Conservation (phyloP, 2,797 vertebrate species). For the Sebastes alutus region DNA sequence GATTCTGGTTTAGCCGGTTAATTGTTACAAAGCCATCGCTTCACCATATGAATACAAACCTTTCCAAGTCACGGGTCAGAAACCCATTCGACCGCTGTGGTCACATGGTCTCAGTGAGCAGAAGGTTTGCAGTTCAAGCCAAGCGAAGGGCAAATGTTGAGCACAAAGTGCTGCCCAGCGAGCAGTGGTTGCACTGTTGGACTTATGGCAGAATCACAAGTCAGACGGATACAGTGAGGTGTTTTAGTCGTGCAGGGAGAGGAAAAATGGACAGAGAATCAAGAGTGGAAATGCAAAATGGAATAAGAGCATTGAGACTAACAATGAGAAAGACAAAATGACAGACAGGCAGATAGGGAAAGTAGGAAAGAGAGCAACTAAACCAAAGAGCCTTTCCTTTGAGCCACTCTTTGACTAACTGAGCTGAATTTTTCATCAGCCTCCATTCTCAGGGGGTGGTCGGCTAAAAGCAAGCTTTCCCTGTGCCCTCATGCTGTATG, state of each 20-base stretch:
- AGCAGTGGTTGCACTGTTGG: slow-evolving; percentile 35
- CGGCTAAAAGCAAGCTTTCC: slow-evolving; percentile 40
- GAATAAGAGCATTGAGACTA: background rate
- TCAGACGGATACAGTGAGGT: background rate
- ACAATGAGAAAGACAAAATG: background rate
- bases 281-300: background rate
- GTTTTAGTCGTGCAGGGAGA: background rate
- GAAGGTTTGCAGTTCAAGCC: slow-evolving; percentile 54
- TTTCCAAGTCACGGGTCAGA: slow-evolving; percentile 55
- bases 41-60: slow-evolving; percentile 28
- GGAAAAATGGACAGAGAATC: background rate
- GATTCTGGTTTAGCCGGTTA: background rate
- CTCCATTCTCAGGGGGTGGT: slow-evolving; percentile 33
- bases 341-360: background rate
- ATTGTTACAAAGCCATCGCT: slow-evolving; percentile 26
- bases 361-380: background rate
- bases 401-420: slow-evolving; percentile 40
- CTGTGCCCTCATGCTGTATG: background rate
- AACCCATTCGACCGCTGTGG: slow-evolving; percentile 30
- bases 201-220: slow-evolving; percentile 34
- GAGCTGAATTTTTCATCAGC: slow-evolving; percentile 65
- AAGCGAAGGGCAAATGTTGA: slow-evolving; percentile 55
- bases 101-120: slow-evolving; percentile 54
- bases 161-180: slow-evolving; percentile 23
- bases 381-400: slow-evolving; percentile 23